Base-by-base conservation (phyloP, 2,113 vertebrate genomes). In the Psephotus haematonotus region DNA sequence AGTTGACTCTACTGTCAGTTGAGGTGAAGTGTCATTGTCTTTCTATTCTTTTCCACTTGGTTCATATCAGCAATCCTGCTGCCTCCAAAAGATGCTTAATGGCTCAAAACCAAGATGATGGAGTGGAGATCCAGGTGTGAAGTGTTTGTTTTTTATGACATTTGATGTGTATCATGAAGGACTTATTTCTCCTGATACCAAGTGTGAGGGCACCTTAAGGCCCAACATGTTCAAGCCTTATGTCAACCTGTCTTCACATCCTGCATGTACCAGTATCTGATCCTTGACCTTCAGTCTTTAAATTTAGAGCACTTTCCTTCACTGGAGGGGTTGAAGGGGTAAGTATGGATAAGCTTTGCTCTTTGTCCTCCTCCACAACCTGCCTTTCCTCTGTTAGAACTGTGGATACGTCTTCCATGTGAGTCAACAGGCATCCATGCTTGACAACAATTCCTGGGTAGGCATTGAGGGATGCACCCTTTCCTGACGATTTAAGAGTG, bases 81-180 rank as follows among this genome's bases (percentile, higher is more conserved):
- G 46, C n/a, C 31, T 83, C 10, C 55, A 70, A 52, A 82, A 46
- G 31, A 46, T 22, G 23, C 15, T 77, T 25, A 46, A 9, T 53
- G 46, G 39, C 72, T 75, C 33, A 86, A 88, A 92, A 13, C 10
- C 31, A 46, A 35, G 25, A 15, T 50, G 78, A 75, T 1, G 3
- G 46, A 70, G 41, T 33, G 27, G 60, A 77, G 37, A 39, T 33
- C 68, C 1, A 8, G 29, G 22, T 55, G 49, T 49, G 41, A 92
- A 74, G n/a, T 1, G 0, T 82, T 91, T 88, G 7, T 65, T 31
- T 77, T 70, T 72, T 88, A 31, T 80, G 41, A 65, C 22, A 52
- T 64, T 17, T 52, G 43, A 31, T 70, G 19, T 16, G 7, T 52
- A 44, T 24, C 10, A 41, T 0, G 0, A 18, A 62, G 46, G 44